These are phyloP conservation scores for Doris montereyensis DNA, from an alignment of 2,888 invertebrate genomes.

Conservation along the genomic window DNA sequence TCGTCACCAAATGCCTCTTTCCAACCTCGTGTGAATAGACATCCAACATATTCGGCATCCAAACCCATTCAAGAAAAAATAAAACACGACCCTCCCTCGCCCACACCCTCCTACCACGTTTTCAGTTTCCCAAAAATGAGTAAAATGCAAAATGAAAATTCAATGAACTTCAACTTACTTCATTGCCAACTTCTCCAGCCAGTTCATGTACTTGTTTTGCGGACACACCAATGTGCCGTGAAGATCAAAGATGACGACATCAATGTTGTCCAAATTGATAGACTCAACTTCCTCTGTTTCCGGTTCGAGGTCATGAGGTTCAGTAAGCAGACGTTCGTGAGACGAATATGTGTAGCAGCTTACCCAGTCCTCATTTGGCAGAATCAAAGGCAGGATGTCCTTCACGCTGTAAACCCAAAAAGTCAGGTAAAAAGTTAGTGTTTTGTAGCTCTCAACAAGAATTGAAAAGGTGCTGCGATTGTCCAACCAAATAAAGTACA, in stretches of 20 bases:
- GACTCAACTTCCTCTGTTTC: constrained; percentile 35
- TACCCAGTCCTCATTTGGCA: constrained; percentile 61
- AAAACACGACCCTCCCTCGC: neutral
- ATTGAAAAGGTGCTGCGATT: too few relatives aligned
- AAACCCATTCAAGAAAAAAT: neutral
- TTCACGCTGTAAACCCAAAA: constrained; percentile 60
- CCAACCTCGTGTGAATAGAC: too few relatives aligned
- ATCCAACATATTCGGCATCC: too few relatives aligned
- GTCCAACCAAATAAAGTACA: too few relatives aligned
- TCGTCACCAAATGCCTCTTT: too few relatives aligned
- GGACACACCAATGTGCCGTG: constrained; percentile 74
- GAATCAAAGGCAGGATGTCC: constrained; percentile 65
- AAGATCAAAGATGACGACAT: constrained; percentile 74
- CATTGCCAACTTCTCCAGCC: constrained; percentile 68
- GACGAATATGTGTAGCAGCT: constrained; percentile 60
- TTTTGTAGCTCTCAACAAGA: too few relatives aligned
- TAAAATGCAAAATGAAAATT: too few relatives aligned
- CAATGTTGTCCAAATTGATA: constrained; percentile 43
- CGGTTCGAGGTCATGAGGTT: constrained; percentile 39
- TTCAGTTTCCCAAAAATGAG: too few relatives aligned
- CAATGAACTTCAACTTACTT: too few relatives aligned
- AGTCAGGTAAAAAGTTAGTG: too few relatives aligned
- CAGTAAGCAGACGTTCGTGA: constrained; percentile 56
- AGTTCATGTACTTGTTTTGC: constrained; percentile 73
- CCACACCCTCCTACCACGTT: too few relatives aligned